Percentiles rank a stretch among this genome's conserved stretches.
Conservation (phyloP, 2,797 vertebrate genomes). For the Knipowitschia caucasica region DNA sequence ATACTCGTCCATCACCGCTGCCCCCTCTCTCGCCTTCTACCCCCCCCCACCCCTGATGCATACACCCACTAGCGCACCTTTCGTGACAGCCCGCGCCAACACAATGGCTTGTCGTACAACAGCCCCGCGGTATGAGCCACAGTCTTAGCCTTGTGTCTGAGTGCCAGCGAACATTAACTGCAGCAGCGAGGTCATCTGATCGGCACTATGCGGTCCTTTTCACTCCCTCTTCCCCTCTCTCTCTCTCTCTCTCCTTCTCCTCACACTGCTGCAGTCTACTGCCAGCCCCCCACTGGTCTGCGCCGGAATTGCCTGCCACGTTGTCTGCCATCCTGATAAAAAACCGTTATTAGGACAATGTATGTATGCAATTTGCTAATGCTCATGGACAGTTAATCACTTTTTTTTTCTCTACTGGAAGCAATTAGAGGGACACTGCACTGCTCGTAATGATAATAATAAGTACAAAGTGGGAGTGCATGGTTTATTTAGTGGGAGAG, state of each 20-base stretch:
- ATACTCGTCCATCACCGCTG: slow-evolving; percentile 9
- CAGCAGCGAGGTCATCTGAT: slow-evolving; percentile 77
- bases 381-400: slow-evolving; percentile 27
- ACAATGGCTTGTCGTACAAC: slow-evolving; percentile 65
- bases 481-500: slow-evolving; percentile 11
- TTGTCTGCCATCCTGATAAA: slow-evolving; percentile 26
- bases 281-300: slow-evolving; percentile 50
- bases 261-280: slow-evolving; percentile 63
- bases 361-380: slow-evolving; percentile 29
- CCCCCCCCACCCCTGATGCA: slow-evolving; percentile 6
- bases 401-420: slow-evolving; percentile 26
- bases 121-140: slow-evolving; percentile 45
- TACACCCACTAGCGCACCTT: slow-evolving; percentile 22
- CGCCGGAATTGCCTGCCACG: slow-evolving; percentile 35
- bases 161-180: slow-evolving; percentile 74
- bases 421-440: slow-evolving; percentile 33
- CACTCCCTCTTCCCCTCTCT: slow-evolving; percentile 36
- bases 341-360: slow-evolving; percentile 11
- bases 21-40: slow-evolving; percentile 10
- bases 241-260: slow-evolving; percentile 40
- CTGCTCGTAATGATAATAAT: slow-evolving; percentile 18
- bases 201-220: slow-evolving; percentile 61
- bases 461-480: slow-evolving; percentile 26
- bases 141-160: slow-evolving; percentile 66
- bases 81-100: slow-evolving; percentile 26